Conservation (phyloP, 2,113 vertebrate genomes). For the Xyliphius kryptos region DNA sequence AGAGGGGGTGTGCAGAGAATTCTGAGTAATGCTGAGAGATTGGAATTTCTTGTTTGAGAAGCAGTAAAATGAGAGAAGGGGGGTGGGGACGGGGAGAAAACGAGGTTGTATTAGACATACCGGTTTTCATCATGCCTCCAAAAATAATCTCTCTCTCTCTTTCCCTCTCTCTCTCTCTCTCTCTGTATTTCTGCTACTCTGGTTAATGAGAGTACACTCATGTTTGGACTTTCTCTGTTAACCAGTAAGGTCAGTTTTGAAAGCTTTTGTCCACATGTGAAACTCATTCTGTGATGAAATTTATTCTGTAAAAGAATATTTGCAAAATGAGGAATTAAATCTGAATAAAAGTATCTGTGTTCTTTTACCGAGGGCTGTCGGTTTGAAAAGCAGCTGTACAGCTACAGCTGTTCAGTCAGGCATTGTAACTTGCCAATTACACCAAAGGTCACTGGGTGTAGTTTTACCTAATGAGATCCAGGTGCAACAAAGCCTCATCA, state of each 20-base stretch:
- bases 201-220: constrained; percentile 30
- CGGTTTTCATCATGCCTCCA: constrained; percentile 41
- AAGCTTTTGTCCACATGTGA: constrained; percentile 23
- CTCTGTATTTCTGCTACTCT: no score
- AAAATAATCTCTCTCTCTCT: constrained; percentile 38
- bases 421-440: constrained; percentile 20
- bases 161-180: constrained; percentile 10
- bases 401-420: constrained; percentile 12
- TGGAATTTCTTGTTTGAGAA: constrained; percentile 65
- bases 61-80: constrained; percentile 44
- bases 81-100: constrained; percentile 20
- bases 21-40: constrained; percentile 60
- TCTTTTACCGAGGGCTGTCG: background rate
- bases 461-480: constrained; percentile 29
- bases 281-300: constrained; percentile 31
- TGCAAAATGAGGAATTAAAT: constrained; percentile 13
- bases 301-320: constrained; percentile 15
- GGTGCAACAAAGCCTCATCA: constrained; percentile 27
- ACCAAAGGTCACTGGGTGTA: constrained; percentile 22
- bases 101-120: constrained; percentile 41
- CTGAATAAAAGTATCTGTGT: background rate
- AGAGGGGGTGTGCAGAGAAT: constrained; percentile 66
- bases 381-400: constrained; percentile 22
- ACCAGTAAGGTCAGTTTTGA: constrained; percentile 29
- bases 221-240: constrained; percentile 33